phyloP scores from a whole-genome alignment of 1,140 invertebrate genomes.

The Zaprionus kolodkinae region DNA sequence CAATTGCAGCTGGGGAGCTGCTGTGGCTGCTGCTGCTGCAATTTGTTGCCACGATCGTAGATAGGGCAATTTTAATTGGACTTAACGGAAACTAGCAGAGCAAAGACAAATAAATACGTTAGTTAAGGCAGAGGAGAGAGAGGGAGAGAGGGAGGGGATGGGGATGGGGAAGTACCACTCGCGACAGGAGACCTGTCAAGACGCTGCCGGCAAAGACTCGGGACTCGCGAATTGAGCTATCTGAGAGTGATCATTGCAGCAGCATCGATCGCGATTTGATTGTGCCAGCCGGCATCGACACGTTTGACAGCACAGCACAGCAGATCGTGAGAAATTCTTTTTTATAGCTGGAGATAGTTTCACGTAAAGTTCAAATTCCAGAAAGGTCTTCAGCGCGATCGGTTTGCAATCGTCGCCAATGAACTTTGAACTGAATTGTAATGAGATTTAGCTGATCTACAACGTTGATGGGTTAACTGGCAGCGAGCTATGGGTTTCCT shows the following conservation, averaged over 20 bases:
- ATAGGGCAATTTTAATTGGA: constrained; percentile 76
- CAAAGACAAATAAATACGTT: constrained; percentile 38
- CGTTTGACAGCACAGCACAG: constrained; percentile 48
- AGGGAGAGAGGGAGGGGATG: no score
- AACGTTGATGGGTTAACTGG: not conserved
- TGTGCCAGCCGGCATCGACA: constrained; percentile 56
- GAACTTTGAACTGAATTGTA: not conserved
- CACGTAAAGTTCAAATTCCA: constrained; percentile 32
- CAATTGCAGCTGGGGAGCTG: constrained; percentile 32
- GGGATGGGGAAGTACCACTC: not conserved
- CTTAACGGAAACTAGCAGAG: constrained; percentile 69
- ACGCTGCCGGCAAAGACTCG: constrained; percentile 13
- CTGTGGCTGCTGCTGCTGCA: constrained; percentile 38
- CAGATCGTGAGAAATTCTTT: constrained; percentile 67
- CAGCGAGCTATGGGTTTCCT: not conserved
- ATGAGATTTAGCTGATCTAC: not conserved
- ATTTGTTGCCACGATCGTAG: constrained; percentile 64
- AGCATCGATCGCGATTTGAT: constrained; percentile 60
- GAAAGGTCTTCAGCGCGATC: not conserved
- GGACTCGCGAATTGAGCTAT: constrained; percentile 49
- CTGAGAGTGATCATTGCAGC: constrained; percentile 50
- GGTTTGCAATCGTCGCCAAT: constrained; percentile 1
- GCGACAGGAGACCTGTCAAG: constrained; percentile 24
- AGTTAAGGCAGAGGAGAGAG: not conserved
- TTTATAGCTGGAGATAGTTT: constrained; percentile 7